These are phyloP conservation scores for Onychomys leucogaster DNA, from an alignment of 2,797 vertebrate genomes.

Conservation along the genomic window DNA sequence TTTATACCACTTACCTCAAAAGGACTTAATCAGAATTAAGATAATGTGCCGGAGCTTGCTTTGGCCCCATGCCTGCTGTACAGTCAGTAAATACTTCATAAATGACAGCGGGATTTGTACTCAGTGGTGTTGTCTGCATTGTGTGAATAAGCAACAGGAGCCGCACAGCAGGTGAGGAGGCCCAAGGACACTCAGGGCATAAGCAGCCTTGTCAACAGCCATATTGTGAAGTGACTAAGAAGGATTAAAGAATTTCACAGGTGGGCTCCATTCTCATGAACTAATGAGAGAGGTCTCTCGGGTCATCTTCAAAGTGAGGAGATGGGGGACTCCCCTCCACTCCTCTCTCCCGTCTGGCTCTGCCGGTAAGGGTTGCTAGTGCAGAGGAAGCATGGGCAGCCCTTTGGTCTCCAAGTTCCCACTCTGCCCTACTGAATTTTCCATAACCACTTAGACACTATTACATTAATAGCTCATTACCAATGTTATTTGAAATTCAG, in stretches of 20 bases:
- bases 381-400: neutral
- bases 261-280: neutral
- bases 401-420: neutral
- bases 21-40: slow-evolving; percentile 58
- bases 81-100: slow-evolving; percentile 26
- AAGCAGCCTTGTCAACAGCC: neutral
- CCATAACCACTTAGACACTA: neutral
- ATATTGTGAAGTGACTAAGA: neutral
- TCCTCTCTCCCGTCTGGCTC: neutral
- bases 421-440: neutral
- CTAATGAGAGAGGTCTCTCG: neutral
- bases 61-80: neutral
- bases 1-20: slow-evolving; percentile 40
- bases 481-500: slow-evolving; percentile 23
- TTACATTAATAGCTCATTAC: neutral
- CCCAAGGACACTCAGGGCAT: neutral
- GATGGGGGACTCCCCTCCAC: fast-evolving
- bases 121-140: neutral
- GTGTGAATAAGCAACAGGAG: slow-evolving; percentile 14
- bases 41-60: neutral
- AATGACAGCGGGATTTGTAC: neutral
- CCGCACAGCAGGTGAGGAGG: neutral
- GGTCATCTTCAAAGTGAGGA: neutral
- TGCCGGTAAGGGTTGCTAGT: neutral
- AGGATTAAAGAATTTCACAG: neutral